A percentile compares a stretch with the other conserved stretches of the same genome.
phyloP scores from a whole-genome alignment of 2,888 invertebrate genomes.

The Papilio protenor region DNA sequence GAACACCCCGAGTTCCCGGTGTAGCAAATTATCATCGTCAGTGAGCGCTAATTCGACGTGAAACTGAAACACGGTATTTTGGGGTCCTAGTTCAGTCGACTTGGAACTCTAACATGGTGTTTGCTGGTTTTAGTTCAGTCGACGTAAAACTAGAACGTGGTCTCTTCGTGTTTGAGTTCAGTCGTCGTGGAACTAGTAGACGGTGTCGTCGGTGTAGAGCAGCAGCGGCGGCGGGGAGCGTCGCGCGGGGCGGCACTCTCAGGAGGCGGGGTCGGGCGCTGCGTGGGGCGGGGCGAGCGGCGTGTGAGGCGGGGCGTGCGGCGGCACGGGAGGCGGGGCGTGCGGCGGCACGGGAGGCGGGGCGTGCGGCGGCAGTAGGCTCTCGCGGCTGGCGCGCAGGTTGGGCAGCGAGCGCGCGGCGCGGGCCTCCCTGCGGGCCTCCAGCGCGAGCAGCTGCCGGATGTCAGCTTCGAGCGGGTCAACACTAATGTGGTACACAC shows the following conservation, averaged over 20 bases:
- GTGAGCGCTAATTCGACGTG: background rate
- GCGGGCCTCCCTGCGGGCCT: constrained; percentile 78
- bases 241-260: constrained; percentile 53
- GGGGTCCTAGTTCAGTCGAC: background rate
- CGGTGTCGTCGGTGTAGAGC: constrained; percentile 75
- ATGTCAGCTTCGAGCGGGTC: constrained; percentile 79
- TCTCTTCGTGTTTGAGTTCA: background rate
- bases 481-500: constrained; percentile 80
- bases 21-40: background rate
- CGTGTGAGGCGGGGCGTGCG: constrained; percentile 77
- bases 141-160: background rate
- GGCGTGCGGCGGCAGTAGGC: constrained; percentile 74
- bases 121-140: constrained; percentile 36
- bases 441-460: constrained; percentile 73
- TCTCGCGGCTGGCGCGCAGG: constrained; percentile 88
- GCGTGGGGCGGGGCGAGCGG: constrained; percentile 54
- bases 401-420: constrained; percentile 86
- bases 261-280: constrained; percentile 42
- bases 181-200: constrained; percentile 65
- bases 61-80: background rate
- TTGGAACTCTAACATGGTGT: background rate
- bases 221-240: constrained; percentile 52
- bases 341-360: constrained; percentile 46
- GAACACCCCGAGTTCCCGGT: background rate
- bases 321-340: constrained; percentile 48